A percentile compares a stretch with the other conserved stretches of the same genome.
These are phyloP conservation scores for Opisthograptis luteolata DNA, from an alignment of 2,888 invertebrate genomes.

Conservation along the genomic window DNA sequence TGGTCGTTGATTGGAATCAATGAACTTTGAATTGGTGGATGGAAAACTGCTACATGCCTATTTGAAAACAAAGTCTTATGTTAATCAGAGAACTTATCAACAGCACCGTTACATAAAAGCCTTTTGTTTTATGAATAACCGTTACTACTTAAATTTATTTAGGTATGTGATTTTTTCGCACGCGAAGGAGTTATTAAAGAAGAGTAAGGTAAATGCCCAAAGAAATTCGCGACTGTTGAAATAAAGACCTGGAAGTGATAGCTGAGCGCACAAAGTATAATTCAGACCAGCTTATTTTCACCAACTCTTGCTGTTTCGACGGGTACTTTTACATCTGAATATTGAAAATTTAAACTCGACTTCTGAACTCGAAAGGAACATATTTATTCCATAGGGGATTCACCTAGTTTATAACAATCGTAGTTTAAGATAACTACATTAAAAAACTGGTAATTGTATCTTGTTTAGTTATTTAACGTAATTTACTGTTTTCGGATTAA, in stretches of 20 bases:
- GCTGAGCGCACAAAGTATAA: slow-evolving; percentile 39
- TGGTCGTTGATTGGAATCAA: slow-evolving; percentile 25
- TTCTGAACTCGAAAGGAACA: slow-evolving; percentile 32
- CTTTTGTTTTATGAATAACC: slow-evolving; percentile 20
- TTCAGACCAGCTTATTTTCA: slow-evolving; percentile 22
- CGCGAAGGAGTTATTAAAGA: slow-evolving; percentile 11
- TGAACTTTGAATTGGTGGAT: slow-evolving; percentile 26
- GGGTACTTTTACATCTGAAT: slow-evolving; percentile 43
- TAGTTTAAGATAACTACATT: slow-evolving; percentile 16
- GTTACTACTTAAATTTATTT: slow-evolving; percentile 8
- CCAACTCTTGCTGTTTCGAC: slow-evolving; percentile 36
- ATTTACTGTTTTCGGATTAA: not conserved
- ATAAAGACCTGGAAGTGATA: slow-evolving; percentile 31
- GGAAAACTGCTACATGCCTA: slow-evolving; percentile 13
- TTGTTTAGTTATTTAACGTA: slow-evolving; percentile 2
- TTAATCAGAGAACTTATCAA: slow-evolving; percentile 20
- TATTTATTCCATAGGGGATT: slow-evolving; percentile 21
- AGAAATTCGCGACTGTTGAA: slow-evolving; percentile 29
- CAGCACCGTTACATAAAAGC: slow-evolving; percentile 18
- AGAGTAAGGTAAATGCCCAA: slow-evolving; percentile 9
- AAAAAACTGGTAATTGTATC: slow-evolving; percentile 7
- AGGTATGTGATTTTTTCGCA: slow-evolving; percentile 9
- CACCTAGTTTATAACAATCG: slow-evolving; percentile 19
- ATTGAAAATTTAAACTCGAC: too few relatives aligned
- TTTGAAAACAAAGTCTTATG: slow-evolving; percentile 19